These are phyloP conservation scores for Cossypha niveicapilla DNA, from an alignment of 2,797 vertebrate genomes.

Conservation along the genomic window DNA sequence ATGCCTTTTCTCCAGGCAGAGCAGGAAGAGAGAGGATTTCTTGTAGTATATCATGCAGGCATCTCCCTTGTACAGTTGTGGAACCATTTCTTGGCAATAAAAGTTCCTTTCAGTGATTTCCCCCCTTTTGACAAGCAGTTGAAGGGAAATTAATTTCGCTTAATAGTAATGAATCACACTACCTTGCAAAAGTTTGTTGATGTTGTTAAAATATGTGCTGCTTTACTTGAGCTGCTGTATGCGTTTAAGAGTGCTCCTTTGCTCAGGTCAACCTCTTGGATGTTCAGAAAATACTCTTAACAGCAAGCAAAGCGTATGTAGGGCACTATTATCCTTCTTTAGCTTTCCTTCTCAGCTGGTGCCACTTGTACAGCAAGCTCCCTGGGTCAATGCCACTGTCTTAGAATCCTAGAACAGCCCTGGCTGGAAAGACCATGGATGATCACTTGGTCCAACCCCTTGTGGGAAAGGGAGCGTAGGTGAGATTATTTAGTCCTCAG, in stretches of 20 bases:
- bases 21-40: not conserved
- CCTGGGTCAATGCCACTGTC: not conserved
- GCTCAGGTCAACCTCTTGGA: not conserved
- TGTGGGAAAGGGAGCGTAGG: not conserved
- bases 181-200: not conserved
- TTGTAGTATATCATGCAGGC: fast-evolving
- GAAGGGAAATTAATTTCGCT: not conserved
- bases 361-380: not conserved
- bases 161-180: not conserved
- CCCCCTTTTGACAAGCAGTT: not conserved
- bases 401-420: not conserved
- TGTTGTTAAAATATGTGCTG: not conserved
- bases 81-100: not conserved
- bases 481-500: not conserved
- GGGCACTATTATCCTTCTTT: not conserved
- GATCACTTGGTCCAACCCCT: not conserved
- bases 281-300: not conserved
- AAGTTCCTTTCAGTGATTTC: not conserved
- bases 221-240: not conserved
- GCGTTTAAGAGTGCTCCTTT: not conserved
- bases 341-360: not conserved
- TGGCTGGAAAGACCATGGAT: not conserved
- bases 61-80: not conserved
- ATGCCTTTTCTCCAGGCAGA: not conserved
- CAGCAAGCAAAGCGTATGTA: not conserved